Conservation (phyloP, 2,797 vertebrate species). For the Acomys russatus region DNA sequence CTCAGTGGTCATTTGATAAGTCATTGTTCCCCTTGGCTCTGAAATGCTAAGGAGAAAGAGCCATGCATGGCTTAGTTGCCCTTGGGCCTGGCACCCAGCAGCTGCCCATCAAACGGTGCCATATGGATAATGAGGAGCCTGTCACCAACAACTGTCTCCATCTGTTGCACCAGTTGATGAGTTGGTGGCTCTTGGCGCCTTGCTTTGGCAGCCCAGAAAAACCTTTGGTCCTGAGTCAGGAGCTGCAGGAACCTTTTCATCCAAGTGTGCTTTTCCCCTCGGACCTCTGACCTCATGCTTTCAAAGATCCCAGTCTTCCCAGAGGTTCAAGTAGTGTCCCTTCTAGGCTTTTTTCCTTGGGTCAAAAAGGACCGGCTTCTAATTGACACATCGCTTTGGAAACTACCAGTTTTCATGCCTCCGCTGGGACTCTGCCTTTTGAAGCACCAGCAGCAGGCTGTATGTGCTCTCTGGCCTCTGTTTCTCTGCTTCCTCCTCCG, state of each 20-base stretch:
- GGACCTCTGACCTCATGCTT: background rate
- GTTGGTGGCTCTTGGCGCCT: constrained; percentile 62
- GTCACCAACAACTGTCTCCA: constrained; percentile 66
- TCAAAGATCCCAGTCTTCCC: background rate
- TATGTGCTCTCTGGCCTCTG: background rate
- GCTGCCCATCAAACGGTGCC: constrained; percentile 72
- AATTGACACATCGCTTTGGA: background rate
- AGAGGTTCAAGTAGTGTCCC: accelerated
- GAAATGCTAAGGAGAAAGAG: constrained; percentile 35
- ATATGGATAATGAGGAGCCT: constrained; percentile 67
- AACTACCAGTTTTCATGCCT: background rate
- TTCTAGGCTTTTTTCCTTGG: background rate
- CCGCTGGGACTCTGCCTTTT: background rate
- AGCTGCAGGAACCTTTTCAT: background rate
- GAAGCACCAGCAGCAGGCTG: background rate
- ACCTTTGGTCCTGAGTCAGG: constrained; percentile 22
- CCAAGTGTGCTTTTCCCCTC: background rate
- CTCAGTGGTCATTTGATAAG: constrained; percentile 26
- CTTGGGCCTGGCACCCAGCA: constrained; percentile 49
- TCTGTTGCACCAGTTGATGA: constrained; percentile 73
- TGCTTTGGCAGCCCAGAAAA: constrained; percentile 43
- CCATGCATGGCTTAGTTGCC: constrained; percentile 3
- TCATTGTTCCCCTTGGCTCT: background rate
- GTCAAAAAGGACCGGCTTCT: background rate
- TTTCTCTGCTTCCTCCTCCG: background rate